Conservation (phyloP, 1,140 invertebrate species). For the Drosophila sp. region DNA sequence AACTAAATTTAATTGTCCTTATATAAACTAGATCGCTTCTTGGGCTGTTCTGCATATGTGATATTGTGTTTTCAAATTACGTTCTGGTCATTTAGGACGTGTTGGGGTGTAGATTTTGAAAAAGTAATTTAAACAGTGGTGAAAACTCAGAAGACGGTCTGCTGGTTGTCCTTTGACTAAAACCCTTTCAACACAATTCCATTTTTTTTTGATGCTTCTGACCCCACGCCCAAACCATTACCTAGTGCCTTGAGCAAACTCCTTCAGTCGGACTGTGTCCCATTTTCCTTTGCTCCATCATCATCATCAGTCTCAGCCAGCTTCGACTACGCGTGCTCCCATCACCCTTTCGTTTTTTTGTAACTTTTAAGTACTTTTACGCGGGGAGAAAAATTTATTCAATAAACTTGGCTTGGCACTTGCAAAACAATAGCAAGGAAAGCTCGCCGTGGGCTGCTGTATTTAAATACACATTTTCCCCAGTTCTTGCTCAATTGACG, state of each 20-base stretch:
- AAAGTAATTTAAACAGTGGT: background rate
- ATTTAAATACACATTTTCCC: constrained; percentile 26
- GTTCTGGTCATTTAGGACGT: too few relatives aligned
- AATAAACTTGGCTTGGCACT: constrained; percentile 40
- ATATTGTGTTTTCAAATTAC: too few relatives aligned
- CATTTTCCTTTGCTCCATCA: constrained; percentile 16
- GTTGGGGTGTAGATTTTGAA: background rate
- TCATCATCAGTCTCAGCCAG: background rate
- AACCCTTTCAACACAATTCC: constrained; percentile 17
- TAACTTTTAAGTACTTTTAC: constrained; percentile 38
- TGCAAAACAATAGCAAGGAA: constrained; percentile 26
- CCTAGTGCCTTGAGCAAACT: constrained; percentile 4
- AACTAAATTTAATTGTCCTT: too few relatives aligned
- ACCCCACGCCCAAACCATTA: background rate
- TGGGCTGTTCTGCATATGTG: too few relatives aligned
- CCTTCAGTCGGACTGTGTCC: constrained; percentile 16
- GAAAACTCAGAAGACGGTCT: background rate
- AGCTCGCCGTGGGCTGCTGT: constrained; percentile 27
- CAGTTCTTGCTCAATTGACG: constrained; percentile 18
- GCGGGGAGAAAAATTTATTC: constrained; percentile 33
- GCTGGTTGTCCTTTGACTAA: background rate
- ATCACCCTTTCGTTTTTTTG: constrained; percentile 7
- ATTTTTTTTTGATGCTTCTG: constrained; percentile 11
- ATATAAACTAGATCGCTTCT: too few relatives aligned
- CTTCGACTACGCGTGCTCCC: constrained; percentile 7